Evolutionary conservation across 2,888 invertebrate genomes (phyloP), one percentile per base, ranked within the genome.

Genomic region (Nomada fucata): DNA sequence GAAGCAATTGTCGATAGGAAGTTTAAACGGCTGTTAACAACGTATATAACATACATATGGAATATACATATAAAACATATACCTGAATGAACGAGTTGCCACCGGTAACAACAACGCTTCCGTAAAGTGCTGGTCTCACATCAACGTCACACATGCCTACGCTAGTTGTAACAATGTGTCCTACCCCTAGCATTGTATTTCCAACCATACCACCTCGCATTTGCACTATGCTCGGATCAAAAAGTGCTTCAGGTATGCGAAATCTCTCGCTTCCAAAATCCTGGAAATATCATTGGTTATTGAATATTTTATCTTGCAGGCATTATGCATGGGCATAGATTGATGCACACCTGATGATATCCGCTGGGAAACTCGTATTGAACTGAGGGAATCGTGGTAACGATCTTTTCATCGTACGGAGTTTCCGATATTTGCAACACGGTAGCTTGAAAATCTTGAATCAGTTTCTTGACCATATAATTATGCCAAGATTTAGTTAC

Each of bases 311-410:
- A 55, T 50, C 20, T 60, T 23, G 10, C 29, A n/a, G 2, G 29
- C 63, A 44, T 57, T 23, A 53, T 36, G 55, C 10, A 23, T 55
- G 7, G 42, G 36, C 1, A 47, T 2, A 1, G 4, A 36, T n/a
- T 42, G 3, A n/a, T 63, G 64, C 5, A 26, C 88, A 94, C 94
- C 91, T 98, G 97, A 94, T 98, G 98, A 94, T 98, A 99, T 0
- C 99, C 99, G 88, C 98, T 98, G 0, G 99, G 99, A 94, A 99
- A 99, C 94, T 99, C 99, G 94, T 99, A 99, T 93, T 98, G 98
- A 11, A 97, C 96, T n/a, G 97, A 96, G 0, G 99, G 99, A 90
- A 98, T 97, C 61, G 96, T 96, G 0, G 97, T 96, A 0, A 97
- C 98, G 9, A 96, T 95, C 82, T 98, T 96, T 92, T 98, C 98